Evolutionary conservation across 2,113 vertebrate genomes (phyloP).

Genomic region (Salminus brasiliensis): DNA sequence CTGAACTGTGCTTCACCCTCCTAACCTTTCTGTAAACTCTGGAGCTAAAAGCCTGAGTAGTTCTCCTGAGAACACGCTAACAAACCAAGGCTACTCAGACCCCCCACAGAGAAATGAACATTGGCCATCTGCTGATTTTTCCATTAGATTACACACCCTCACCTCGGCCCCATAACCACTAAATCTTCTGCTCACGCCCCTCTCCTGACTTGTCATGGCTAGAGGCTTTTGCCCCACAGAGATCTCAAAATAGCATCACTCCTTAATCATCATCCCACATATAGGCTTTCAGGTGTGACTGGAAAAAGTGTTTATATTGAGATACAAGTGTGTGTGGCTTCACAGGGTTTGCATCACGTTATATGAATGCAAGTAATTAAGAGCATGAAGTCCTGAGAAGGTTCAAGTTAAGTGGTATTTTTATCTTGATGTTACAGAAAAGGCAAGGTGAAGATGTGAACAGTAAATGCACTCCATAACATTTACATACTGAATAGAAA

Average conservation of each 20-base stretch:
- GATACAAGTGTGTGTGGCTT: not conserved
- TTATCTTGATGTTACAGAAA: no score
- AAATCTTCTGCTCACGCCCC: conserved; percentile 11
- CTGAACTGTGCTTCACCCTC: conserved; percentile 11
- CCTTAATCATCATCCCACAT: conserved; percentile 18
- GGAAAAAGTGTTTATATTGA: not conserved
- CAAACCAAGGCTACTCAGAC: conserved; percentile 10
- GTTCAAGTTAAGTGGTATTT: not conserved
- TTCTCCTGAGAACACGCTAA: conserved; percentile 4
- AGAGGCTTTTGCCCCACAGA: conserved; percentile 3
- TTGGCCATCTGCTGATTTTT: conserved; percentile 42
- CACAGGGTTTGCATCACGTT: not conserved
- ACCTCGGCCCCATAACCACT: conserved; percentile 5
- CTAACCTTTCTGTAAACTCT: conserved; percentile 6
- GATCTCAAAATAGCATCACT: conserved; percentile 30
- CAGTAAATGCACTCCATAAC: not conserved
- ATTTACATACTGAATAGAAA: conserved; percentile 6
- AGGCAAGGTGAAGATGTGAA: no score
- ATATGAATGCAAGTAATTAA: not conserved
- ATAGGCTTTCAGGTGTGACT: conserved; percentile 21
- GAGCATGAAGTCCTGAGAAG: not conserved
- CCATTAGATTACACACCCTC: conserved; percentile 26
- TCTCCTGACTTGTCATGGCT: conserved; percentile 2
- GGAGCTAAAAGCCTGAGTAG: conserved; percentile 16
- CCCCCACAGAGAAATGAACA: conserved; percentile 17